Conservation (phyloP, 1,140 invertebrate genomes). For the Araneus ventricosus region DNA sequence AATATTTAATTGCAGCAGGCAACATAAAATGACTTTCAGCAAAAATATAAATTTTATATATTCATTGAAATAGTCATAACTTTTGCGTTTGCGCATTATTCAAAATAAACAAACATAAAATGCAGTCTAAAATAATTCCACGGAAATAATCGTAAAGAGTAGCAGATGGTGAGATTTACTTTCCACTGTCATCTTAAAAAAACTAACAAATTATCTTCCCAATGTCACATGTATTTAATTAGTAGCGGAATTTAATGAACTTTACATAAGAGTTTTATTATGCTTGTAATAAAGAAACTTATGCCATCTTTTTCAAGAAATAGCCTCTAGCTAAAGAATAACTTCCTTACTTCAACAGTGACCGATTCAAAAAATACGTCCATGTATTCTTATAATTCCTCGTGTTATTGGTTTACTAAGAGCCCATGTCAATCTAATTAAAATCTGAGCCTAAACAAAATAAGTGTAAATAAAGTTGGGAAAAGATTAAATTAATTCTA, state of each 20-base stretch:
- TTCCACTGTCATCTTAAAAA: background rate
- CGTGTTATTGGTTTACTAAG: background rate
- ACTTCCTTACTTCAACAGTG: background rate
- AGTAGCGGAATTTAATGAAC: background rate
- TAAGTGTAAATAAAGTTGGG: constrained; percentile 10
- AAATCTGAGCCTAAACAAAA: background rate
- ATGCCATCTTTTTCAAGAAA: background rate
- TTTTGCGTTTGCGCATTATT: too few relatives aligned
- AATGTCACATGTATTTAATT: background rate
- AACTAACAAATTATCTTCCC: background rate
- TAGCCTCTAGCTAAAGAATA: background rate
- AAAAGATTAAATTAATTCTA: constrained; percentile 12
- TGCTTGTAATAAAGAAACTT: background rate
- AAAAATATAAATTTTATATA: too few relatives aligned
- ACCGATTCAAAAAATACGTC: background rate
- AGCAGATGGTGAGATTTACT: background rate
- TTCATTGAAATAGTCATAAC: too few relatives aligned
- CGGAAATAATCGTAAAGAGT: too few relatives aligned
- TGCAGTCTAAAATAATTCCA: too few relatives aligned
- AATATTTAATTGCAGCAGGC: too few relatives aligned
- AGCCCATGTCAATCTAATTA: constrained; percentile 8
- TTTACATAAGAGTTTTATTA: background rate
- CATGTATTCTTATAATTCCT: background rate
- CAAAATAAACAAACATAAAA: too few relatives aligned
- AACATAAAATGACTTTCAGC: too few relatives aligned